Evolutionary conservation across 2,888 invertebrate species (phyloP).

Genomic region (Mamestra brassicae): DNA sequence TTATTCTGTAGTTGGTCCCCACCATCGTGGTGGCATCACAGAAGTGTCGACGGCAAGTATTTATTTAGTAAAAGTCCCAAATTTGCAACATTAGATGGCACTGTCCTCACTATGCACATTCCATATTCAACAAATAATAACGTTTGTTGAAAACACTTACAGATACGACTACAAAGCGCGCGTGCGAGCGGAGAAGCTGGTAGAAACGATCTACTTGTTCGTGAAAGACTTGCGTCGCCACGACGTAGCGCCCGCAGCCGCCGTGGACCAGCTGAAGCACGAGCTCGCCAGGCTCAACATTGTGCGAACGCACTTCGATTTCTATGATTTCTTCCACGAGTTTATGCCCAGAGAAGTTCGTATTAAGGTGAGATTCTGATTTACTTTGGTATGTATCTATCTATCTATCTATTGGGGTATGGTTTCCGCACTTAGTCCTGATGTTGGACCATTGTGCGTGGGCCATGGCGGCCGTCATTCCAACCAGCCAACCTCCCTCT

Average conservation of each 20-base stretch:
- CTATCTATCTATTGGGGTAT: too few species aligned
- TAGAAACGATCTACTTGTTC: constrained; percentile 79
- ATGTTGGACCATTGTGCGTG: too few species aligned
- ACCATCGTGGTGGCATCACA: too few species aligned
- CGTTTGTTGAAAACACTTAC: constrained; percentile 8
- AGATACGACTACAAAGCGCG: constrained; percentile 87
- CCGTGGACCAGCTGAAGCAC: constrained; percentile 75
- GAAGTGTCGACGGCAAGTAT: too few species aligned
- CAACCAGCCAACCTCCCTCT: too few species aligned
- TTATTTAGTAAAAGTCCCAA: too few species aligned
- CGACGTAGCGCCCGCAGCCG: constrained; percentile 67
- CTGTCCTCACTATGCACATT: too few species aligned
- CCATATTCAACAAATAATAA: not conserved
- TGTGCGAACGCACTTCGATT: constrained; percentile 83
- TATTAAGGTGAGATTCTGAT: constrained; percentile 76
- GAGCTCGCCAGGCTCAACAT: constrained; percentile 83
- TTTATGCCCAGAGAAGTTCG: constrained; percentile 85
- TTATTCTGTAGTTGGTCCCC: too few species aligned
- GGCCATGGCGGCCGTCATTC: too few species aligned
- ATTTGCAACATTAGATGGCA: too few species aligned
- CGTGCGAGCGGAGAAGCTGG: constrained; percentile 82
- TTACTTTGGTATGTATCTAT: too few species aligned
- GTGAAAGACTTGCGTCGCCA: constrained; percentile 70
- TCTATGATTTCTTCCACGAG: constrained; percentile 83
- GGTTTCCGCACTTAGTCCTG: too few species aligned